phyloP scores from a whole-genome alignment of 2,888 invertebrate genomes.

The Sinodicranocentrus sp. region DNA sequence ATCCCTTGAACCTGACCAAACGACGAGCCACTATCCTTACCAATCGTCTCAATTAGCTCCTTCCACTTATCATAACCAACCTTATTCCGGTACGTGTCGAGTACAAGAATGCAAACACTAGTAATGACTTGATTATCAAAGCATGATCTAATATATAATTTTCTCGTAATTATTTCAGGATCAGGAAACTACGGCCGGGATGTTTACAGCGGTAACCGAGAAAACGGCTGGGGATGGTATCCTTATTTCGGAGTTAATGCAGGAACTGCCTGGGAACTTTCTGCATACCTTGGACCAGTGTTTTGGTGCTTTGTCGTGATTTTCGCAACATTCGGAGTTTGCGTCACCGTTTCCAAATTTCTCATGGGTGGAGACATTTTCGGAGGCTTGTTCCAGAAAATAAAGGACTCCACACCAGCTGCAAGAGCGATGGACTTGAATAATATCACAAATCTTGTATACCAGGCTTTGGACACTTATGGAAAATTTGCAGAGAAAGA shows the following conservation, averaged over 20 bases:
- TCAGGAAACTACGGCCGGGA: slow-evolving; percentile 44
- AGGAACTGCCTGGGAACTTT: slow-evolving; percentile 72
- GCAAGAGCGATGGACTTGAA: slow-evolving; percentile 73
- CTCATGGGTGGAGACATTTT: slow-evolving; percentile 66
- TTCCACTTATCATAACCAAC: slow-evolving; percentile 44
- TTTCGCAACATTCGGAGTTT: slow-evolving; percentile 48
- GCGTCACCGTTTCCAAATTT: slow-evolving; percentile 64
- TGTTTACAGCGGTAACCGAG: slow-evolving; percentile 44
- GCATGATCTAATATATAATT: too few relatives aligned
- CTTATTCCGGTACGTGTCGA: slow-evolving; percentile 41
- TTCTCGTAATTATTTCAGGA: slow-evolving; percentile 20
- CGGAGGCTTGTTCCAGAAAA: slow-evolving; percentile 69
- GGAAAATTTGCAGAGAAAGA: slow-evolving; percentile 65
- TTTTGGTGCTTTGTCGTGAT: slow-evolving; percentile 70
- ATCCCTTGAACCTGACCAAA: too few relatives aligned
- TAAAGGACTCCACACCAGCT: slow-evolving; percentile 58
- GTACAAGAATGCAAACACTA: too few relatives aligned
- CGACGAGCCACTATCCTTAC: slow-evolving; percentile 58
- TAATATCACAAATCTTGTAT: slow-evolving; percentile 72
- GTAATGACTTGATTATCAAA: too few relatives aligned
- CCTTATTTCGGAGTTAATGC: slow-evolving; percentile 71
- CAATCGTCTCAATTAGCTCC: slow-evolving; percentile 41
- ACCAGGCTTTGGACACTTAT: slow-evolving; percentile 74
- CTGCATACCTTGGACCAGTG: slow-evolving; percentile 74
- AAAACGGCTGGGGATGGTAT: slow-evolving; percentile 48